Conservation (phyloP, 2,113 vertebrate species). For the Empidonax traillii region DNA sequence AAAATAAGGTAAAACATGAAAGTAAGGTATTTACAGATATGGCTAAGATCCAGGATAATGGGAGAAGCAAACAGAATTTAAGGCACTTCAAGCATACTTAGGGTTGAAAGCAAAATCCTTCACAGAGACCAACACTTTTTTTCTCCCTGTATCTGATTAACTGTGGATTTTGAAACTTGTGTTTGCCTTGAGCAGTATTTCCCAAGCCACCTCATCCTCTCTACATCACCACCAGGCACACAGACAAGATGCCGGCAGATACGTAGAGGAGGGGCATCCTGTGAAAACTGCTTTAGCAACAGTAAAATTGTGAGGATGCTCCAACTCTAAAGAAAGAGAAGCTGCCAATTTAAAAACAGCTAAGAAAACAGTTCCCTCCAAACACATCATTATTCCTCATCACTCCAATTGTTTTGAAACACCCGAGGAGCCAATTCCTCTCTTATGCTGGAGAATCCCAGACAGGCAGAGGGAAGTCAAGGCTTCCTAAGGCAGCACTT, state of each 20-base stretch:
- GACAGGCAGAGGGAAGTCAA: not conserved
- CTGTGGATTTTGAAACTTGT: not conserved
- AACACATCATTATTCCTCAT: not conserved
- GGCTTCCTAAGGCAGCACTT: not conserved
- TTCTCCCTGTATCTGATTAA: not conserved
- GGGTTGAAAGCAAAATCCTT: not conserved
- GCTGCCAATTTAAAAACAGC: not conserved
- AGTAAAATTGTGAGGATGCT: not conserved
- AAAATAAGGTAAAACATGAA: not conserved
- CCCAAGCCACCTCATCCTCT: not conserved
- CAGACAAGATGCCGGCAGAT: not conserved
- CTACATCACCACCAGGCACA: not conserved
- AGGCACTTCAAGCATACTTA: not conserved
- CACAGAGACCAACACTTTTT: not conserved
- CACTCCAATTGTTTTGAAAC: not conserved
- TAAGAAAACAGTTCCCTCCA: not conserved
- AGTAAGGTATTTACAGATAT: not conserved
- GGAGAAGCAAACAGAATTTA: not conserved
- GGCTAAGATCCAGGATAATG: not conserved
- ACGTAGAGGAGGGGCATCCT: accelerated
- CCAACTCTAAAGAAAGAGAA: not conserved
- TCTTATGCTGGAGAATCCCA: not conserved
- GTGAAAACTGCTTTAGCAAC: not conserved
- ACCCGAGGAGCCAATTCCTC: accelerated
- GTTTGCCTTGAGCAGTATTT: not conserved